Conservation (phyloP, 2,888 invertebrate species). For the Microctonus brassicae region DNA sequence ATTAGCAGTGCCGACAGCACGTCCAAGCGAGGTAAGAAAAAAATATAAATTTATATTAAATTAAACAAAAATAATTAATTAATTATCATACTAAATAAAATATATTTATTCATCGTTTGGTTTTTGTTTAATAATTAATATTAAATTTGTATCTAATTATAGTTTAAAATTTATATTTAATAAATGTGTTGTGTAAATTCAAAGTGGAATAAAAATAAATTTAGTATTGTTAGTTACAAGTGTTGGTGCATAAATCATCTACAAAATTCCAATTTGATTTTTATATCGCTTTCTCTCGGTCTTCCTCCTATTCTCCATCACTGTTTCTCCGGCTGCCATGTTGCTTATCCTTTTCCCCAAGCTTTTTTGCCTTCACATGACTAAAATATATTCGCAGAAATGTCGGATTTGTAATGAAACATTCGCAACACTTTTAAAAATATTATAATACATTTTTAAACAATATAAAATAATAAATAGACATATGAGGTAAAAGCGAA, state of each 20-base stretch:
- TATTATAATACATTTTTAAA: not conserved
- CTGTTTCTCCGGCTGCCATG: conserved; percentile 16
- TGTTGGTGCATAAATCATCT: conserved; percentile 21
- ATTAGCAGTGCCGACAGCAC: conserved; percentile 66
- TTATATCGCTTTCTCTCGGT: no score
- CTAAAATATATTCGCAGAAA: not conserved
- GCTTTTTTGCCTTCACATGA: not conserved
- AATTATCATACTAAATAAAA: no score
- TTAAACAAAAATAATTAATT: no score
- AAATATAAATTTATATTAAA: no score
- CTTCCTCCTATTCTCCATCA: conserved; percentile 15
- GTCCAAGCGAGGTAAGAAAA: conserved; percentile 66
- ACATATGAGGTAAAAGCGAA: no score
- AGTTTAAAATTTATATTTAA: no score
- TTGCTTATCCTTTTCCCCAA: conserved; percentile 8
- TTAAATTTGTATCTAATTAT: no score
- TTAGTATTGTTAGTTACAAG: no score
- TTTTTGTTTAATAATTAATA: no score
- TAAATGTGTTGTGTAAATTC: not conserved
- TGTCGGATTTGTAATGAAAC: not conserved
- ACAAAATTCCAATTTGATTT: conserved; percentile 1
- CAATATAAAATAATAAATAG: no score
- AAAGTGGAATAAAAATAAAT: not conserved
- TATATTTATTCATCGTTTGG: no score
- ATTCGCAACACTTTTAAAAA: not conserved